Evolutionary conservation across 2,797 vertebrate genomes (phyloP).

Genomic region (Crossoptilon crossoptilon): DNA sequence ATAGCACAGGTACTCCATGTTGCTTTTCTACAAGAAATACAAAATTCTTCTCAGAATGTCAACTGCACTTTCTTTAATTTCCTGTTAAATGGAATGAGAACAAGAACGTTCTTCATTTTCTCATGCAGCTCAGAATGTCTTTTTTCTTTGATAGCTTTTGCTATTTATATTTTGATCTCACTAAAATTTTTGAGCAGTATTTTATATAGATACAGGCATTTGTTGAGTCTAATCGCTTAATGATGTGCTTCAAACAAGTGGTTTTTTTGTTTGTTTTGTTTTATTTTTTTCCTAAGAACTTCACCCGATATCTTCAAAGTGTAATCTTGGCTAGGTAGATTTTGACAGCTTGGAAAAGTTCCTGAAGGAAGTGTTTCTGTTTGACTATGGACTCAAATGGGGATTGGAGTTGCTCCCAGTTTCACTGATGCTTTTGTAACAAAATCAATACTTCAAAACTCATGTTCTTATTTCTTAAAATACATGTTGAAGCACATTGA

Average conservation of each 20-base stretch:
- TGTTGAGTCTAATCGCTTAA: neutral
- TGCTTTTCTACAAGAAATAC: neutral
- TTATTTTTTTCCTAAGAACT: neutral
- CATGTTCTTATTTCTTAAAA: neutral
- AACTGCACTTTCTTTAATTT: neutral
- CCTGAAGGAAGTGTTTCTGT: neutral
- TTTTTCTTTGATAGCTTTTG: slow-evolving; percentile 7
- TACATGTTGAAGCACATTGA: neutral
- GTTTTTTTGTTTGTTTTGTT: neutral
- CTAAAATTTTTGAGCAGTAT: neutral
- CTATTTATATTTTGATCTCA: slow-evolving; percentile 31
- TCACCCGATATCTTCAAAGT: neutral
- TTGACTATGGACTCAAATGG: neutral
- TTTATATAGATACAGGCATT: neutral
- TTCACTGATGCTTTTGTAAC: neutral
- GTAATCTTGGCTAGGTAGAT: neutral
- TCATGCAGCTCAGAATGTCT: neutral
- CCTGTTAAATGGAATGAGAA: neutral
- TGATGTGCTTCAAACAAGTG: neutral
- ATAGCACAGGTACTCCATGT: neutral
- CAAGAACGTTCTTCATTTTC: neutral
- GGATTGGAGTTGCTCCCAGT: neutral
- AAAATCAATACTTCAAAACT: neutral
- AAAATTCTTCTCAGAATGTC: neutral
- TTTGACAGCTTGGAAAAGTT: neutral